A percentile compares a stretch with the other conserved stretches of the same genome.
These are phyloP conservation scores for Platycheirus albimanus DNA, from an alignment of 2,888 invertebrate species.

Conservation along the genomic window DNA sequence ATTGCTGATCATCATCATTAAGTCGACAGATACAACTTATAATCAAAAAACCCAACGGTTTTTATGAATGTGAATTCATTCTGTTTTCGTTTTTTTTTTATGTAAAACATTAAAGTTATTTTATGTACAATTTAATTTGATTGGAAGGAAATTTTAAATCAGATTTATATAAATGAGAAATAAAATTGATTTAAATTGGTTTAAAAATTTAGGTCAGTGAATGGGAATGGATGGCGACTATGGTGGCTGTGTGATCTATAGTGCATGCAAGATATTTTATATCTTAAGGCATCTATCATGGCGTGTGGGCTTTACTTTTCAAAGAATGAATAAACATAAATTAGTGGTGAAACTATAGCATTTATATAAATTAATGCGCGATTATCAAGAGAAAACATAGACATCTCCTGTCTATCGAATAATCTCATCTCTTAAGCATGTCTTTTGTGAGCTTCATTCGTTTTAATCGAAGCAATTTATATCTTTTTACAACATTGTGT, in stretches of 20 bases:
- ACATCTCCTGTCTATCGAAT: background rate
- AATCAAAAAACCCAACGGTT: constrained; percentile 37
- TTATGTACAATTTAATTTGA: constrained; percentile 52
- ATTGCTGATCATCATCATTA: constrained; percentile 35
- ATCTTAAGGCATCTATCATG: constrained; percentile 4
- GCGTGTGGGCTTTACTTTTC: constrained; percentile 15
- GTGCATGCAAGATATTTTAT: background rate
- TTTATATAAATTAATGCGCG: background rate
- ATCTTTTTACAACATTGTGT: too few species aligned
- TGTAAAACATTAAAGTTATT: constrained; percentile 56
- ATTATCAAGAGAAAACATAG: constrained; percentile 18
- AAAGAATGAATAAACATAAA: background rate
- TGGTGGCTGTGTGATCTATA: constrained; percentile 16
- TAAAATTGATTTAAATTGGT: constrained; percentile 64
- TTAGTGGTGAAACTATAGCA: constrained; percentile 1
- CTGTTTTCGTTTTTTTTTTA: too few species aligned
- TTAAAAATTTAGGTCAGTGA: constrained; percentile 54
- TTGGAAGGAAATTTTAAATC: constrained; percentile 59
- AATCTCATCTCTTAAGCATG: background rate
- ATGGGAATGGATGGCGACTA: too few species aligned
- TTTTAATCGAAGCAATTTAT: constrained; percentile 19
- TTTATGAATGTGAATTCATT: constrained; percentile 52
- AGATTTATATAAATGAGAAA: constrained; percentile 42
- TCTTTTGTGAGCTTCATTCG: background rate
- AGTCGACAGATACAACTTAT: constrained; percentile 20